A percentile compares a stretch with the other conserved stretches of the same genome.
Conservation (phyloP, 2,888 invertebrate species). For the Taphrorychus bicolor region DNA sequence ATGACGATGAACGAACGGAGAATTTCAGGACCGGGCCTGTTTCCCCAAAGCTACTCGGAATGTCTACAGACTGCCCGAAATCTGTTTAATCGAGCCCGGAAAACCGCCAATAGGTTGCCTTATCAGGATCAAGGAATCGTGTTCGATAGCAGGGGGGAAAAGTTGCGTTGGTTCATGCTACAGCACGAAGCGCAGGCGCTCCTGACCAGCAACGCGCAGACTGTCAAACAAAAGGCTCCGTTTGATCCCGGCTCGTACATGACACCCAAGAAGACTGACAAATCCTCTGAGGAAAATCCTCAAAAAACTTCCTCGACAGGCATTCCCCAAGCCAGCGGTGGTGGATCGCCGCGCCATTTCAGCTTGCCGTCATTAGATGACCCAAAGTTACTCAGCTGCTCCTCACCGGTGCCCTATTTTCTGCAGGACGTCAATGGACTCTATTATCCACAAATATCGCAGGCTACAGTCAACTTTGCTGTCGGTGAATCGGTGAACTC, state of each 20-base stretch:
- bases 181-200: constrained; percentile 86
- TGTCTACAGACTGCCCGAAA: constrained; percentile 81
- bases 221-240: constrained; percentile 79
- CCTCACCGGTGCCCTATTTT: constrained; percentile 58
- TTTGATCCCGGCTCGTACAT: constrained; percentile 66
- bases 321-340: constrained; percentile 35
- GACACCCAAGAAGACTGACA: constrained; percentile 26
- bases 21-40: constrained; percentile 74
- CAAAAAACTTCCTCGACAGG: constrained; percentile 17
- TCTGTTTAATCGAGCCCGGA: constrained; percentile 77
- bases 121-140: constrained; percentile 76
- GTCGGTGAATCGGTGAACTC: constrained; percentile 69
- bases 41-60: constrained; percentile 77
- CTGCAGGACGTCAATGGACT: constrained; percentile 55
- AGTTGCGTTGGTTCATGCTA: constrained; percentile 84
- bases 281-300: constrained; percentile 20
- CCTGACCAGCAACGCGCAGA: constrained; percentile 74
- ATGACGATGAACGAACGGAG: constrained; percentile 77
- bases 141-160: constrained; percentile 73
- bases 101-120: constrained; percentile 76
- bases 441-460: constrained; percentile 54
- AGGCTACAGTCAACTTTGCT: constrained; percentile 67
- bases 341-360: constrained; percentile 42
- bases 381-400: constrained; percentile 57
- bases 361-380: constrained; percentile 71